These are phyloP conservation scores for Matsumurasca onukii DNA, from an alignment of 1,140 invertebrate species.

Conservation along the genomic window DNA sequence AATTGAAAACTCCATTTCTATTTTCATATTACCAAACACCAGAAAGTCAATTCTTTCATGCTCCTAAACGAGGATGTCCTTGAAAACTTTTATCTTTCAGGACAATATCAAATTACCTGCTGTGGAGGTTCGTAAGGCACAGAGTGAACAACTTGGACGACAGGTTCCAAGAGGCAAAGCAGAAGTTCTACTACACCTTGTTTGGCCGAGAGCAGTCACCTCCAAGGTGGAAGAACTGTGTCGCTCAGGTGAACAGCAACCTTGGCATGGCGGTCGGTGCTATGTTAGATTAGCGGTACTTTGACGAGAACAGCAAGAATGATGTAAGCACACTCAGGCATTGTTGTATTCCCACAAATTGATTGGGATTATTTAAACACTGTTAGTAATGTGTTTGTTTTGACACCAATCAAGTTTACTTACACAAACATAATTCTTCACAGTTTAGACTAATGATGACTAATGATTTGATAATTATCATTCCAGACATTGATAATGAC, in stretches of 20 bases:
- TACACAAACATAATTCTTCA: neutral
- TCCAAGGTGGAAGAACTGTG: conserved; percentile 80
- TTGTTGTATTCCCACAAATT: too few species aligned
- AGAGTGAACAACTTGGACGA: conserved; percentile 83
- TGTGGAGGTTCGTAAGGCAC: conserved; percentile 87
- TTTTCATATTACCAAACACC: too few species aligned
- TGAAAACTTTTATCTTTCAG: too few species aligned
- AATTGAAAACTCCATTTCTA: too few species aligned
- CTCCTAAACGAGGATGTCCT: too few species aligned
- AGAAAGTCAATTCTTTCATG: too few species aligned
- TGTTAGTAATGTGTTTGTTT: too few species aligned
- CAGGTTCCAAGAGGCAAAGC: conserved; percentile 63
- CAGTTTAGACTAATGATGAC: neutral
- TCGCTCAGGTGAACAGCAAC: conserved; percentile 76
- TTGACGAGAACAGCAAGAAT: conserved; percentile 79
- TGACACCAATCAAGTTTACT: neutral
- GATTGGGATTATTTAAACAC: too few species aligned
- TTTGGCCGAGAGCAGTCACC: conserved; percentile 73
- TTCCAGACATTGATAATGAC: conserved; percentile 82
- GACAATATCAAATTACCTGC: conserved; percentile 65
- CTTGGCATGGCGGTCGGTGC: conserved; percentile 81
- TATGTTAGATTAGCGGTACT: conserved; percentile 84
- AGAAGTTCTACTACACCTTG: conserved; percentile 67
- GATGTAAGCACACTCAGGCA: conserved; percentile 59
- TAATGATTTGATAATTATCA: conserved; percentile 12